phyloP scores from a whole-genome alignment of 2,113 vertebrate species.

The Trogon surrucura region DNA sequence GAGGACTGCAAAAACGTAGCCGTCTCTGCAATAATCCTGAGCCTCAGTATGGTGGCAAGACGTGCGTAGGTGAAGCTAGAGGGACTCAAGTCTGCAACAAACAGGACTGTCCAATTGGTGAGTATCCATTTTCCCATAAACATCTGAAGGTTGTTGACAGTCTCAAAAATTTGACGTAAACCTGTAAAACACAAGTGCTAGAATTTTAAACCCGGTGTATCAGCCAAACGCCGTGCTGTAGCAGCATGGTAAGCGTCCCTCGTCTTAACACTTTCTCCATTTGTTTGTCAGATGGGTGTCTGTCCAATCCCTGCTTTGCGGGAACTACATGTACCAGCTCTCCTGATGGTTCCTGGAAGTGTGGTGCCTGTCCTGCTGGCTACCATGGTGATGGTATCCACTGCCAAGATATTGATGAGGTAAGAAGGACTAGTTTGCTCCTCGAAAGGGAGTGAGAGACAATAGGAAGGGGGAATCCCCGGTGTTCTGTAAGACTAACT shows the following conservation, averaged over 20 bases:
- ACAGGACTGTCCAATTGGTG: conserved; percentile 83
- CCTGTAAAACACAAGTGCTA: not conserved
- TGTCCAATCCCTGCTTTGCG: conserved; percentile 95
- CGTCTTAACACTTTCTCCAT: not conserved
- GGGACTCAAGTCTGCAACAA: conserved; percentile 89
- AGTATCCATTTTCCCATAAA: conserved; percentile 22
- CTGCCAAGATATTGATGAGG: conserved; percentile 94
- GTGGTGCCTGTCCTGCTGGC: conserved; percentile 89
- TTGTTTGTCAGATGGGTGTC: conserved; percentile 88
- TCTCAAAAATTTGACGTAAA: not conserved
- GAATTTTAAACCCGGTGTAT: not conserved
- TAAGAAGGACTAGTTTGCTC: conserved; percentile 30
- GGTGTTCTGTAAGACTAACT: not conserved
- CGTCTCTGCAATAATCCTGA: conserved; percentile 91
- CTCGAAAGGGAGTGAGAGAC: not conserved
- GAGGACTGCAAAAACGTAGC: conserved; percentile 87
- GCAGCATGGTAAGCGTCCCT: not conserved
- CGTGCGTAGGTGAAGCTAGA: conserved; percentile 84
- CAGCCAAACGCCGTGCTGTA: not conserved
- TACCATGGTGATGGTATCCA: conserved; percentile 90
- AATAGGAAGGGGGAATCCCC: not conserved
- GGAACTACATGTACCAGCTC: conserved; percentile 89
- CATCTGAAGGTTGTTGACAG: not conserved
- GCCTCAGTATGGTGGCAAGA: conserved; percentile 91
- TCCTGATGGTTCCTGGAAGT: conserved; percentile 92